phyloP scores from a whole-genome alignment of 2,888 invertebrate genomes.

The Pedicia rivosa region DNA sequence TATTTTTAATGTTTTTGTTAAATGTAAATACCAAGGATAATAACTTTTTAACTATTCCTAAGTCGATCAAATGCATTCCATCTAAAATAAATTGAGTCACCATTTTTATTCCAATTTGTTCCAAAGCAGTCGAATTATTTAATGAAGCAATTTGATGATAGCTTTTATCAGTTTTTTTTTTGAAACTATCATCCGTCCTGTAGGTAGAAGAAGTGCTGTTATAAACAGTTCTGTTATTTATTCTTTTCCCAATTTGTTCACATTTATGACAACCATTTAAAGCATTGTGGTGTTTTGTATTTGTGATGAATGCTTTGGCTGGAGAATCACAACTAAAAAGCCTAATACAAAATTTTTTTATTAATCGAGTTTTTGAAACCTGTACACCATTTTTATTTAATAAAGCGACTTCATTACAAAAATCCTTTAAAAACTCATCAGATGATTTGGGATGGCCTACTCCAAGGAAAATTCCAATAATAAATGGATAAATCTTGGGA shows the following conservation, averaged over 20 bases:
- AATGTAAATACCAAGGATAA: conserved; percentile 2
- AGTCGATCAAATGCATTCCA: conserved; percentile 8
- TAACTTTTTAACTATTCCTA: conserved; percentile 9
- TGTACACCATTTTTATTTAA: background rate
- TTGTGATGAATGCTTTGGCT: conserved; percentile 5
- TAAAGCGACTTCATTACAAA: conserved; percentile 5
- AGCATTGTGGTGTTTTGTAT: too few relatives aligned
- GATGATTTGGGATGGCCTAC: conserved; percentile 1
- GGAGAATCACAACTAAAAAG: conserved; percentile 5
- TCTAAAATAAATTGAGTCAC: conserved; percentile 8
- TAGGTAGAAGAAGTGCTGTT: too few relatives aligned
- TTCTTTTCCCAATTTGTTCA: too few relatives aligned
- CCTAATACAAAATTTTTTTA: conserved; percentile 3
- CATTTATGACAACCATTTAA: too few relatives aligned
- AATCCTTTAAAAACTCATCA: conserved; percentile 4
- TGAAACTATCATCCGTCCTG: too few relatives aligned
- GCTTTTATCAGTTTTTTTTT: too few relatives aligned
- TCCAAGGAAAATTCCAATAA: conserved; percentile 5
- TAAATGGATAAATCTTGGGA: conserved; percentile 3
- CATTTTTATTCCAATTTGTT: conserved; percentile 6
- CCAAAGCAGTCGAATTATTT: background rate
- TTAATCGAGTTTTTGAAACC: background rate
- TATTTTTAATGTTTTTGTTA: conserved; percentile 1
- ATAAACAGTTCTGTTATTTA: too few relatives aligned
- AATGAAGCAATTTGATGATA: too few relatives aligned